Base-by-base conservation (phyloP, 2,888 invertebrate species). In the Leuctra nigra region DNA sequence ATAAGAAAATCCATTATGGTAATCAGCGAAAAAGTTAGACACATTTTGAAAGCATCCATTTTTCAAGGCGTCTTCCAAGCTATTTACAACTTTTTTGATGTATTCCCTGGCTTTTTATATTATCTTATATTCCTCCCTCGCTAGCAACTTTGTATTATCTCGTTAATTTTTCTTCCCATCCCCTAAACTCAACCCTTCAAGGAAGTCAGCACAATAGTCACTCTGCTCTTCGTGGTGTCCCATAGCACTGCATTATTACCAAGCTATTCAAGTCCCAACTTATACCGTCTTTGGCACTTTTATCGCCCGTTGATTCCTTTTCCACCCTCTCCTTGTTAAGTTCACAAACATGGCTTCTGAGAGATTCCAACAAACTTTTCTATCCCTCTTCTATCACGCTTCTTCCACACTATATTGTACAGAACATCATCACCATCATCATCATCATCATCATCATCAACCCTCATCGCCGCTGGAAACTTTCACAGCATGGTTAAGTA, bases 21-120 rank as follows among this genome's bases (percentile, higher is more conserved):
- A 35, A 50, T 50, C 50, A 50, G 35, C 18, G 22, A 44, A 35
- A 35, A 35, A 35, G 16, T 50, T 16, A 29, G 20, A 50, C 35
- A 50, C 50, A 35, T 50, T 50, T 35, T 22, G 18, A 50, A 50
- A 35, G 20, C 50, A 35, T 50, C 33, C 20, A 50, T 50, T 50
- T 50, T 50, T 11, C 22, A 35, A 11, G 33, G 33, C 36, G 50
- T 29, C 20, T 16, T 18, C 36, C 13, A 9, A 22, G 22, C 23
- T 44, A 44, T 33, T 29, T 48, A 48, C 48, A 29, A 48, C 25
- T 48, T 48, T 29, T 46, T 46, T 46, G 24, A 46, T 23, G 22
- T 46, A 46, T 46, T 46, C 22, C 39, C 20, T 39, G 20, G 39
- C 39, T 18, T 39, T 39, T 39, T 39, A 39, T 18, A 39, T 39